Conservation (phyloP, 2,113 vertebrate species). For the Crotalus horridus region DNA sequence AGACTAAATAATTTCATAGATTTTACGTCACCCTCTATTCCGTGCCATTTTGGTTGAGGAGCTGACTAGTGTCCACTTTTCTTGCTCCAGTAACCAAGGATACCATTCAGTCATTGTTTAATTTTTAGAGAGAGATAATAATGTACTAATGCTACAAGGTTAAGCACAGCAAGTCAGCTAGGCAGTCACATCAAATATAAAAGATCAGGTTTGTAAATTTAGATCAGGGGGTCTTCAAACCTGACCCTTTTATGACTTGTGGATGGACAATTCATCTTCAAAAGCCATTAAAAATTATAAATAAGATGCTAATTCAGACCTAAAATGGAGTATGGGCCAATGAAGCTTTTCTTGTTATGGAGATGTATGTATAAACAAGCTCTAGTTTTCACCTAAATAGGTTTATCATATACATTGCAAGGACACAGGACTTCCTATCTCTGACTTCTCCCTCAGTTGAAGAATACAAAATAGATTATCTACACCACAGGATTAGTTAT, state of each 20-base stretch:
- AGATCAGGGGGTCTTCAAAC: too few species aligned
- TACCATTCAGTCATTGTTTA: neutral
- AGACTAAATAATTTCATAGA: constrained; percentile 4
- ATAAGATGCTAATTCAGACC: neutral
- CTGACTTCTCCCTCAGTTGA: neutral
- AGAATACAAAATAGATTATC: neutral
- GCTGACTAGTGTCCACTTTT: neutral
- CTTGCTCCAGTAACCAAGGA: neutral
- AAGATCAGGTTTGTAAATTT: fast-evolving
- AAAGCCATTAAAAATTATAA: neutral
- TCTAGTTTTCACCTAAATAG: neutral
- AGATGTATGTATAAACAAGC: neutral
- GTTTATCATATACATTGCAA: neutral
- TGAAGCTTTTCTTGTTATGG: neutral
- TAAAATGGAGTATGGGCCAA: neutral
- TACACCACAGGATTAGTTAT: neutral
- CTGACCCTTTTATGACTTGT: too few species aligned
- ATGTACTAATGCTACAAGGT: fast-evolving
- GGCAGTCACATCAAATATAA: fast-evolving
- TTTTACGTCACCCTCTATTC: neutral
- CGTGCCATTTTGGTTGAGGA: constrained; percentile 26
- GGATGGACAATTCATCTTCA: neutral
- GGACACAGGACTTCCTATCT: neutral
- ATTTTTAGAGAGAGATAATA: neutral
- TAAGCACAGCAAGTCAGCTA: fast-evolving